Evolutionary conservation across 2,113 vertebrate species (phyloP).

Genomic region (Mesembrinibis cayennensis): DNA sequence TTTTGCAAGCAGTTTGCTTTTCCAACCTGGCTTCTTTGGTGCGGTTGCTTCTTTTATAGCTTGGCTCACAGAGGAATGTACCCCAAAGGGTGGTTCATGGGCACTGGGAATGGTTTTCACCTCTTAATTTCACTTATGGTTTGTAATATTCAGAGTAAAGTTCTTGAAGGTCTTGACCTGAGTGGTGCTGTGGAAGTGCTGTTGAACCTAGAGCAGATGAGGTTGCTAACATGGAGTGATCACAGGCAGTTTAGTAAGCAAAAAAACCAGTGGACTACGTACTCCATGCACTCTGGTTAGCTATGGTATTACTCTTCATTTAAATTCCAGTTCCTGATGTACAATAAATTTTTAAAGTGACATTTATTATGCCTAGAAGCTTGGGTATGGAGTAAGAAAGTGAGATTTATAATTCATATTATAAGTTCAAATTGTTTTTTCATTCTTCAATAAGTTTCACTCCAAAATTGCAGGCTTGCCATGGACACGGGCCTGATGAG

Average conservation of each 20-base stretch:
- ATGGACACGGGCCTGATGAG: not conserved
- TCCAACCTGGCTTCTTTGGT: not conserved
- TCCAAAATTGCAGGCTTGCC: not conserved
- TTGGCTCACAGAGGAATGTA: not conserved
- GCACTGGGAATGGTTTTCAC: not conserved
- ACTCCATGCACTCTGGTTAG: not conserved
- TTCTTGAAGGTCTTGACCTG: not conserved
- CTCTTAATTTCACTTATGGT: not conserved
- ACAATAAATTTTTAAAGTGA: not conserved
- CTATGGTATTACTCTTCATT: not conserved
- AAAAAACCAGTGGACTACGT: fast-evolving
- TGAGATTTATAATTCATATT: not conserved
- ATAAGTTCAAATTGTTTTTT: not conserved
- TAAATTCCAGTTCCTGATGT: not conserved
- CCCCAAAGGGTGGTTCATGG: not conserved
- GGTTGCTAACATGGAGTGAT: not conserved
- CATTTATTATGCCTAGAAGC: not conserved
- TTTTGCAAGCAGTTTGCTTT: not conserved
- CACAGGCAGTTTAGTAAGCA: not conserved
- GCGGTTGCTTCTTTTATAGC: not conserved
- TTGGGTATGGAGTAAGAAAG: not conserved
- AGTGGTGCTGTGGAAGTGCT: not conserved
- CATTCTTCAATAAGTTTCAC: not conserved
- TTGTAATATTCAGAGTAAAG: not conserved
- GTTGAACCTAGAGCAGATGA: no score